phyloP scores from a whole-genome alignment of 2,113 vertebrate species.

The Indri indri region DNA sequence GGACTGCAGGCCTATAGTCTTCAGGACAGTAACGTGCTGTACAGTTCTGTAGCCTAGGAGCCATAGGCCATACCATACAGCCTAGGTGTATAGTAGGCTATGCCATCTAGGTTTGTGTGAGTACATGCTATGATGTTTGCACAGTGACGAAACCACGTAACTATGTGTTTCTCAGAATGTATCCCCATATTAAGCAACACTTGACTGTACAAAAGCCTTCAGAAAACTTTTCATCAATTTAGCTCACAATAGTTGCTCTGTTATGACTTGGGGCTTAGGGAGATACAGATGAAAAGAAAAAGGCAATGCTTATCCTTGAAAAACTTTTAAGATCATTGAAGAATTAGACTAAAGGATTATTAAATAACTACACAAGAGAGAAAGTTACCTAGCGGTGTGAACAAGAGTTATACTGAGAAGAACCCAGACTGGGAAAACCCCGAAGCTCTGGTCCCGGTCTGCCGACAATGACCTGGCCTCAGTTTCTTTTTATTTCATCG shows the following conservation, averaged over 20 bases:
- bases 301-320: neutral
- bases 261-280: neutral
- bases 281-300: neutral
- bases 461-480: neutral
- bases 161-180: neutral
- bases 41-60: neutral
- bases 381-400: neutral
- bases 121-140: neutral
- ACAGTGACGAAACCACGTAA: neutral
- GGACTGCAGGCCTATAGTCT: neutral
- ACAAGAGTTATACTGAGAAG: neutral
- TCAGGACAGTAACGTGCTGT: neutral
- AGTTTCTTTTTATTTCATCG: neutral
- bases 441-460: neutral
- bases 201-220: neutral
- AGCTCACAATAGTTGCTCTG: neutral
- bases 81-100: neutral
- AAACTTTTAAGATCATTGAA: neutral
- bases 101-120: neutral
- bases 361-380: neutral
- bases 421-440: neutral
- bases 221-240: neutral
- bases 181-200: neutral
- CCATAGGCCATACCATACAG: neutral
- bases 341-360: slow-evolving; percentile 24